phyloP scores from a whole-genome alignment of 2,888 invertebrate species.

The Malacosoma neustria region DNA sequence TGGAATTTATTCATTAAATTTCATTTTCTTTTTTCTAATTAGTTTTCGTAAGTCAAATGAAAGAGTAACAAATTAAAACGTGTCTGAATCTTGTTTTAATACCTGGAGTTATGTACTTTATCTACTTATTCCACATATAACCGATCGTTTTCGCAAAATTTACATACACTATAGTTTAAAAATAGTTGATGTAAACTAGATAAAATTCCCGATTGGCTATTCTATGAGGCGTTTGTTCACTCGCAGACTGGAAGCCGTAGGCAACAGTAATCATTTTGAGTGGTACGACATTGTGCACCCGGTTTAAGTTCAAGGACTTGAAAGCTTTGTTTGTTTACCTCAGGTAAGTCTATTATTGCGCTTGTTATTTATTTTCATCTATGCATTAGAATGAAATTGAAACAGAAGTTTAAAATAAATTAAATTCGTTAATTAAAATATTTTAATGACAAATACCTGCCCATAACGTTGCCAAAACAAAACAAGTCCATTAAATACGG shows the following conservation, averaged over 20 bases:
- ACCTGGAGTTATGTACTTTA: too few relatives aligned
- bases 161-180: slow-evolving; percentile 39
- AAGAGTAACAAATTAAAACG: too few relatives aligned
- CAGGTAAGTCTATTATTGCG: slow-evolving; percentile 43
- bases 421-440: not conserved
- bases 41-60: too few relatives aligned
- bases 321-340: slow-evolving; percentile 29
- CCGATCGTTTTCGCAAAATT: slow-evolving; percentile 8
- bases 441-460: not conserved
- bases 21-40: too few relatives aligned
- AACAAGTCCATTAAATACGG: slow-evolving; percentile 1
- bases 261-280: slow-evolving; percentile 25
- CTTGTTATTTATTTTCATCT: too few relatives aligned
- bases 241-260: slow-evolving; percentile 43
- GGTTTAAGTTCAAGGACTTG: slow-evolving; percentile 55
- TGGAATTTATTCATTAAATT: too few relatives aligned
- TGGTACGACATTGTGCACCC: slow-evolving; percentile 19
- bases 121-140: not conserved
- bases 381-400: too few relatives aligned
- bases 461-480: not conserved
- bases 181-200: slow-evolving; percentile 49
- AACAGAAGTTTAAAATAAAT: too few relatives aligned
- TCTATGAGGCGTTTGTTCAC: slow-evolving; percentile 33
- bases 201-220: slow-evolving; percentile 47
- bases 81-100: too few relatives aligned